Percentiles rank a stretch among this genome's conserved stretches.
These are phyloP conservation scores for Melinaea menophilus DNA, from an alignment of 2,888 invertebrate species.

Conservation along the genomic window DNA sequence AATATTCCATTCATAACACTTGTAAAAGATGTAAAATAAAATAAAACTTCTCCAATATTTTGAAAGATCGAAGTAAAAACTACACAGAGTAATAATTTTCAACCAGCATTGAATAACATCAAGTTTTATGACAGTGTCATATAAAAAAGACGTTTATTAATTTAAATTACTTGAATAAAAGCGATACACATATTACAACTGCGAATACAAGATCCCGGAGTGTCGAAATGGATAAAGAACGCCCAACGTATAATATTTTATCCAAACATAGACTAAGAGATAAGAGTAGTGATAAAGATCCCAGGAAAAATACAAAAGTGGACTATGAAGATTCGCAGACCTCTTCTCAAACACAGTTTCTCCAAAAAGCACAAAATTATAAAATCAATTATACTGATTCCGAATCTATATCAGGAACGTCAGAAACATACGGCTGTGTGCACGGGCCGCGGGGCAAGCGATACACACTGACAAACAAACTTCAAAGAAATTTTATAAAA, in stretches of 20 bases:
- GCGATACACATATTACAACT: not conserved
- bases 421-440: slow-evolving; percentile 49
- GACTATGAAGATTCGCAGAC: slow-evolving; percentile 39
- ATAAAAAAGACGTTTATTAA: not conserved
- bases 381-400: slow-evolving; percentile 38
- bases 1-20: slow-evolving; percentile 7
- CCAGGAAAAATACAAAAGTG: slow-evolving; percentile 36
- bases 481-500: slow-evolving; percentile 51
- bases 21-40: not conserved
- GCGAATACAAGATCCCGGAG: slow-evolving; percentile 1
- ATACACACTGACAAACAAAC: slow-evolving; percentile 47
- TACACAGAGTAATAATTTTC: too few relatives aligned
- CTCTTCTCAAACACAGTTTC: slow-evolving; percentile 56
- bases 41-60: not conserved
- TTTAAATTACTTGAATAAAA: not conserved
- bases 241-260: slow-evolving; percentile 26
- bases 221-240: slow-evolving; percentile 36
- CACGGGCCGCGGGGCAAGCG: slow-evolving; percentile 49
- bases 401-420: slow-evolving; percentile 52
- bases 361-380: slow-evolving; percentile 37
- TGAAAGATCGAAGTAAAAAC: too few relatives aligned
- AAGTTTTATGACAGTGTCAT: not conserved
- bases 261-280: slow-evolving; percentile 10
- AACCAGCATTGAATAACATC: too few relatives aligned
- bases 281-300: slow-evolving; percentile 2